A percentile compares a stretch with the other conserved stretches of the same genome.
phyloP scores from a whole-genome alignment of 2,797 vertebrate genomes.

The Hemitrygon akajei region DNA sequence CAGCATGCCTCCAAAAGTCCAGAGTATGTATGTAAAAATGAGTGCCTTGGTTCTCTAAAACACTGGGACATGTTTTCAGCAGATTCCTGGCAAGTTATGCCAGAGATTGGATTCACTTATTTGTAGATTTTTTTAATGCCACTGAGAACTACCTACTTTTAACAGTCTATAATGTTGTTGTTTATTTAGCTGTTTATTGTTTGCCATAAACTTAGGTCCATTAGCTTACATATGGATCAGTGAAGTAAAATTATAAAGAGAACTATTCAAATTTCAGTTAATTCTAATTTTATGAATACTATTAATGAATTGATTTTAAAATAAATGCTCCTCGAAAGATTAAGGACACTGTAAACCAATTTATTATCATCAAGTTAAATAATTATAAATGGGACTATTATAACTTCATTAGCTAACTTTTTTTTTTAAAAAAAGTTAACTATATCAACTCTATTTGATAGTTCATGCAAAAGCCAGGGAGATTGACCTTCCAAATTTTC shows the following conservation, averaged over 20 bases:
- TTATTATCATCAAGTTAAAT: neutral
- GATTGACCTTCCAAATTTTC: no score
- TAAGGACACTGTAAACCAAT: neutral
- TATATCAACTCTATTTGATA: neutral
- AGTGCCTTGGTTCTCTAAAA: constrained; percentile 71
- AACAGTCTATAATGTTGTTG: neutral
- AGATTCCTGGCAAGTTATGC: neutral
- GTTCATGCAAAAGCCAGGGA: no score
- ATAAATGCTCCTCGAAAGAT: neutral
- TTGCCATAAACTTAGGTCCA: neutral
- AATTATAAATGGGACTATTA: neutral
- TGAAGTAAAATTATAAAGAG: neutral
- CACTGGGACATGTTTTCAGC: neutral
- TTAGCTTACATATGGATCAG: neutral
- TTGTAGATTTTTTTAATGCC: neutral
- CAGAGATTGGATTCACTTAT: neutral
- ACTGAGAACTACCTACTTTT: neutral
- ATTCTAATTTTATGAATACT: neutral
- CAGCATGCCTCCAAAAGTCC: constrained; percentile 97
- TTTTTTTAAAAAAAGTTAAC: neutral
- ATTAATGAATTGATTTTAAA: neutral
- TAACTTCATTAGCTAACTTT: neutral
- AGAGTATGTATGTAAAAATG: constrained; percentile 86
- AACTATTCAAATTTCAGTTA: neutral
- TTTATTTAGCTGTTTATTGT: neutral